A percentile compares a stretch with the other conserved stretches of the same genome.
Conservation (phyloP, 2,888 invertebrate genomes). For the Andrena dorsata region DNA sequence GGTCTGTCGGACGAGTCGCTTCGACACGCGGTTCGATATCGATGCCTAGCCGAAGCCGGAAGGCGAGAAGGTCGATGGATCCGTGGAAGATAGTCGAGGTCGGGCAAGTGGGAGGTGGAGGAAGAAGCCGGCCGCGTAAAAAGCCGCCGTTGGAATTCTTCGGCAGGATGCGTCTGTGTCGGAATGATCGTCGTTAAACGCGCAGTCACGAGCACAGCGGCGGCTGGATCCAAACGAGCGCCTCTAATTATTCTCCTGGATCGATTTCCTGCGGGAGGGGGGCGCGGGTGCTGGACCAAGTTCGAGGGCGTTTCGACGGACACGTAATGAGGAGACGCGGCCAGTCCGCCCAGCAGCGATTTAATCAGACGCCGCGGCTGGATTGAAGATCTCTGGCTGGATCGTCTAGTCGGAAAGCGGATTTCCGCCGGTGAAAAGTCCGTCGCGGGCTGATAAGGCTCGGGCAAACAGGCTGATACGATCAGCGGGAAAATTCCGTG, state of each 20-base stretch:
- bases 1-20: conserved; percentile 4
- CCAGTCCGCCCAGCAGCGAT: background rate
- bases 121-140: conserved; percentile 30
- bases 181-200: conserved; percentile 49
- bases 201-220: conserved; percentile 35
- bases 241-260: conserved; percentile 46
- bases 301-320: conserved; percentile 23
- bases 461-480: conserved; percentile 49
- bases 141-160: conserved; percentile 50
- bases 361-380: conserved; percentile 4
- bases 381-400: conserved; percentile 14
- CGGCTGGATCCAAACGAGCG: conserved; percentile 10
- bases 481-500: conserved; percentile 40
- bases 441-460: conserved; percentile 36
- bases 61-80: conserved; percentile 60
- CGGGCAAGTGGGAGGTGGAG: conserved; percentile 40
- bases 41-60: conserved; percentile 54
- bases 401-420: conserved; percentile 1
- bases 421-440: conserved; percentile 28
- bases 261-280: conserved; percentile 42
- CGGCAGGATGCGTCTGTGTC: conserved; percentile 40
- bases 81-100: conserved; percentile 49
- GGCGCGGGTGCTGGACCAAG: background rate
- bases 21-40: conserved; percentile 48
- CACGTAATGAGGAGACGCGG: background rate